Evolutionary conservation across 2,797 vertebrate genomes (phyloP), one percentile per base, ranked within the genome.

Genomic region (Pangasius sanitwongsei): DNA sequence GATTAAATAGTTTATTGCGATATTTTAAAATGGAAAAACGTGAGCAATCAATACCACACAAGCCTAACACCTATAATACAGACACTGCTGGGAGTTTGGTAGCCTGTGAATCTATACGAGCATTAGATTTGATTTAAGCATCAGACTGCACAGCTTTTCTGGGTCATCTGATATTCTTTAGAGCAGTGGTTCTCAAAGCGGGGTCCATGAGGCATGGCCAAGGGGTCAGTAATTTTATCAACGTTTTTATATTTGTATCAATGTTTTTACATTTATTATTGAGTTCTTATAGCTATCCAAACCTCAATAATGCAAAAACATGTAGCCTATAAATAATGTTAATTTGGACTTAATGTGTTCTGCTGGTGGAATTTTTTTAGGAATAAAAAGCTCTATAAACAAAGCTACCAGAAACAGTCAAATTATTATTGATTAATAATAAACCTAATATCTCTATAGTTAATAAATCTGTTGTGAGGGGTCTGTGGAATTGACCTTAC

Each of bases 1-100:
- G 57, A 85, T 85, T 85, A 85, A 85, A 53, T 69, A 70, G 83
- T 85, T 85, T 70, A 70, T 70, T 48, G 65, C 20, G 65, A 85
- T 85, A 70, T 85, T 85, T 85, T 85, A 70, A 85, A 85, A 85
- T 85, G 83, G 83, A 85, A 85, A 85, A 70, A 34, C 2, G 48
- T 11, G 65, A 34, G 31, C 44, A 15, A 55, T 85, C 83, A 2
- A 85, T 85, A 85, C 25, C 65, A 37, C 6, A 34, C 65, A 70
- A 55, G 83, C 65, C 48, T 53, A 69, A 85, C 83, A 55, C 48
- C 48, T 55, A 12, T n/a, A 85, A 50, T 70, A 70, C 83, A 70
- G 83, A 57, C 83, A 28, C 88, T 72, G 15, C 20, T 44, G 75
- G 81, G 57, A 84, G 34, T 70, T 55, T 12, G 83, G 74, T 59